Percentiles rank a stretch among this genome's conserved stretches.
Evolutionary conservation across 1,140 invertebrate genomes (phyloP).

Genomic region (Hirudo medicinalis): DNA sequence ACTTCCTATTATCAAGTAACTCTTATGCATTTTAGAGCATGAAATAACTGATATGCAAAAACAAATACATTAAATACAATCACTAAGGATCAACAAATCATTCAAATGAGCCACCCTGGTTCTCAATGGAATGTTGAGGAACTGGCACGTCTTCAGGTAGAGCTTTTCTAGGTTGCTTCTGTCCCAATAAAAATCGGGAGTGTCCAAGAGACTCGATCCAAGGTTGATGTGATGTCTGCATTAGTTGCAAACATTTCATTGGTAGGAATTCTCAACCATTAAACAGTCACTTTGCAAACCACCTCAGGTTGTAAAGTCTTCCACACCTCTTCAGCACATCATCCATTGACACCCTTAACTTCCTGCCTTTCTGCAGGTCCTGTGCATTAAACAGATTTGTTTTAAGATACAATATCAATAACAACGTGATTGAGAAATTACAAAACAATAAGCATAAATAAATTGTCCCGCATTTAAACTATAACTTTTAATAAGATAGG

Average conservation of each 20-base stretch:
- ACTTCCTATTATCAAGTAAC: too few relatives aligned
- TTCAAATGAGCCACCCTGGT: conserved; percentile 52
- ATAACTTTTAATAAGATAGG: background rate
- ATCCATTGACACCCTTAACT: conserved; percentile 53
- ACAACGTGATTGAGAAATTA: background rate
- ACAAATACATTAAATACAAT: too few relatives aligned
- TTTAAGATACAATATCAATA: conserved; percentile 15
- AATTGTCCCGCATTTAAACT: background rate
- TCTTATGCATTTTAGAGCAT: too few relatives aligned
- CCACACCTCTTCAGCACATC: conserved; percentile 76
- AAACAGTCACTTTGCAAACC: conserved; percentile 5
- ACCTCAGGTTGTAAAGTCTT: conserved; percentile 68
- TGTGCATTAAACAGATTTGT: conserved; percentile 28
- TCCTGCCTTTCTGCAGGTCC: conserved; percentile 58
- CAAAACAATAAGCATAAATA: background rate
- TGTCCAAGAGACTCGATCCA: conserved; percentile 80
- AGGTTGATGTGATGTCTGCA: conserved; percentile 68
- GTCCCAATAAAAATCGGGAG: conserved; percentile 95
- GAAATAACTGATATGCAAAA: too few relatives aligned
- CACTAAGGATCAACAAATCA: conserved; percentile 20
- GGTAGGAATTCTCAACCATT: background rate
- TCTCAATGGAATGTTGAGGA: conserved; percentile 68
- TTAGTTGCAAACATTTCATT: conserved; percentile 14
- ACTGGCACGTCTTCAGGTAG: conserved; percentile 62
- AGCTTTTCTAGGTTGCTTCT: conserved; percentile 67